A percentile compares a stretch with the other conserved stretches of the same genome.
Evolutionary conservation across 2,113 vertebrate species (phyloP).

Genomic region (Oreotrochilus melanogaster): DNA sequence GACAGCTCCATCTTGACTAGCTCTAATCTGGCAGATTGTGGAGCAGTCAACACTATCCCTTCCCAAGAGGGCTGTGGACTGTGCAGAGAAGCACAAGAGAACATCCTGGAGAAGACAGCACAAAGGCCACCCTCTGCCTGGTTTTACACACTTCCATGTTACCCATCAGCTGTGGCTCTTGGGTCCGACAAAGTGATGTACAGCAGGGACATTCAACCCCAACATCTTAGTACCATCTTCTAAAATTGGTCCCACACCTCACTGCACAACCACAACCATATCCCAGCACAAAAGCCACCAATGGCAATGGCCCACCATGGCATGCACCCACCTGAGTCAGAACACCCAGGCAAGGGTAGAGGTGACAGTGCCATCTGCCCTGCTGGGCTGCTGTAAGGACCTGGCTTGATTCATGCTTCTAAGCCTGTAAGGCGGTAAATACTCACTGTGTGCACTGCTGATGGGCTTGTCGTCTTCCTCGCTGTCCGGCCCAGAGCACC

Average conservation of each 20-base stretch:
- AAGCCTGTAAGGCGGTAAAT: neutral
- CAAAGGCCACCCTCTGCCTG: neutral
- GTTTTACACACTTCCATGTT: fast-evolving
- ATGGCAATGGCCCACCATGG: fast-evolving
- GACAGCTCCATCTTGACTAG: neutral
- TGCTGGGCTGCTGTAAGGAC: neutral
- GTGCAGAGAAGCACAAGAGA: neutral
- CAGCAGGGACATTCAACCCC: neutral
- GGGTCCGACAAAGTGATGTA: neutral
- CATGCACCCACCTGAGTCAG: fast-evolving
- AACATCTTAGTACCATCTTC: neutral
- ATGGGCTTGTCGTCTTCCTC: conserved; percentile 94
- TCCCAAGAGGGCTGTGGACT: neutral
- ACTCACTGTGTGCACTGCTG: conserved; percentile 89
- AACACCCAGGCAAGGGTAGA: neutral
- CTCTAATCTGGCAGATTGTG: neutral
- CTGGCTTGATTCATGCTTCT: neutral
- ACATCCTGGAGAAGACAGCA: neutral
- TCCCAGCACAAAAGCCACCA: neutral
- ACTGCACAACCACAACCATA: neutral
- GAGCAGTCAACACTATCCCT: neutral
- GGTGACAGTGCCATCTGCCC: neutral
- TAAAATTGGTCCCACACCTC: neutral
- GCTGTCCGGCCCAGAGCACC: conserved; percentile 95
- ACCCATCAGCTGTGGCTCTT: neutral